These are phyloP conservation scores for Heterodera carotae DNA, from an alignment of 1,140 invertebrate species.

Conservation along the genomic window DNA sequence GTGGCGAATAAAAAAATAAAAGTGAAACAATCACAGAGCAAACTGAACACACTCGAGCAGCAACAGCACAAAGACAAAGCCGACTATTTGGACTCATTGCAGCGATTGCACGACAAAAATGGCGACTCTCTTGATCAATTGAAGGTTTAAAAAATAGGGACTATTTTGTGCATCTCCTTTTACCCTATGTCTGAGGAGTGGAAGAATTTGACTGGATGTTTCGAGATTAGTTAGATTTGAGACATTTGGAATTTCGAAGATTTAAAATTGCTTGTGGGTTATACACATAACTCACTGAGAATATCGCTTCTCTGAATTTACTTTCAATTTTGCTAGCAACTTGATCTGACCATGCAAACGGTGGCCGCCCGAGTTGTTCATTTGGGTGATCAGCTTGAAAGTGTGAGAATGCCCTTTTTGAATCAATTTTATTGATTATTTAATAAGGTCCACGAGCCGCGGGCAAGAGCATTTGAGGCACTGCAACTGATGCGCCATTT, in stretches of 20 bases:
- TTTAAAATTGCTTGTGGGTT: no score
- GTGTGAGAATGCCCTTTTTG: slow-evolving; percentile 71
- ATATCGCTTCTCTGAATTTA: neutral
- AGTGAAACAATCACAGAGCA: slow-evolving; percentile 51
- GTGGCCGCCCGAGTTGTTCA: slow-evolving; percentile 96
- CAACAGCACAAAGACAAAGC: slow-evolving; percentile 55
- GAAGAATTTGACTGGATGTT: no score
- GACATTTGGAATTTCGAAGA: no score
- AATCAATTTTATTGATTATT: neutral
- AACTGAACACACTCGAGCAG: slow-evolving; percentile 55
- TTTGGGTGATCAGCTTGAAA: slow-evolving; percentile 93
- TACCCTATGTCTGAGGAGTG: no score
- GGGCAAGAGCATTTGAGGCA: slow-evolving; percentile 88
- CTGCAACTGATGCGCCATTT: slow-evolving; percentile 90
- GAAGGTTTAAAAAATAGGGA: slow-evolving; percentile 44
- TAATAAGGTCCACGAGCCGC: slow-evolving; percentile 75
- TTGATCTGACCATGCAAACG: slow-evolving; percentile 92
- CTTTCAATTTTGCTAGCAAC: slow-evolving; percentile 71
- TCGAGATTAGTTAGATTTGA: no score
- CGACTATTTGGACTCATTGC: slow-evolving; percentile 54
- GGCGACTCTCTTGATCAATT: slow-evolving; percentile 57
- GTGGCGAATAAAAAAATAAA: no score
- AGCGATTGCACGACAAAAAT: slow-evolving; percentile 59
- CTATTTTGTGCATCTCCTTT: neutral
- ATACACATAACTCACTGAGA: no score